These are phyloP conservation scores for Epistrophe grossulariae DNA, from an alignment of 2,888 invertebrate species.

Conservation along the genomic window DNA sequence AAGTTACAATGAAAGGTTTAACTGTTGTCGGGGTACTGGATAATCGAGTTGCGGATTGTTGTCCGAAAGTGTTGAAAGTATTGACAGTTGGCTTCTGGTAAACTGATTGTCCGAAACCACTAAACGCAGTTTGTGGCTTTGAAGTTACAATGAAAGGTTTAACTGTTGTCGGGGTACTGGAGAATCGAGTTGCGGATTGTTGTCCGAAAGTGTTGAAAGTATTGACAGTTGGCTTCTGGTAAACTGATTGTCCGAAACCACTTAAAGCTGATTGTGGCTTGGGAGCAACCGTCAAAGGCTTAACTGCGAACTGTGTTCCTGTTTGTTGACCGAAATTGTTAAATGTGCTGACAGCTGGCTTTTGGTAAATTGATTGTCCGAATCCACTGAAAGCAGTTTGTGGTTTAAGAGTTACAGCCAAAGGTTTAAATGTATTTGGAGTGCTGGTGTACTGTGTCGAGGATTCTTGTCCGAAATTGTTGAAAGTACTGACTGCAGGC, in stretches of 20 bases:
- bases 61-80: neutral
- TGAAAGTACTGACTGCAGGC: neutral
- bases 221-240: constrained; percentile 40
- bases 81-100: constrained; percentile 41
- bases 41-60: neutral
- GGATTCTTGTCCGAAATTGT: neutral
- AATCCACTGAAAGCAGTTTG: neutral
- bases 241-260: constrained; percentile 15
- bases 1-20: neutral
- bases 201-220: neutral
- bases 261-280: constrained; percentile 9
- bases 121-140: constrained; percentile 5
- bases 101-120: constrained; percentile 13
- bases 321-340: neutral
- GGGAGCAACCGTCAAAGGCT: neutral
- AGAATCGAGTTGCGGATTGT: neutral
- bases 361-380: constrained; percentile 1
- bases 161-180: neutral
- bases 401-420: neutral
- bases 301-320: neutral
- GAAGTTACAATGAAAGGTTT: neutral
- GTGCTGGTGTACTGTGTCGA: neutral
- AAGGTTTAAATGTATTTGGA: neutral
- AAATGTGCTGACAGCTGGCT: constrained; percentile 11
- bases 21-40: neutral